Conservation (phyloP, 2,888 invertebrate genomes). For the Cybosia mesomella region DNA sequence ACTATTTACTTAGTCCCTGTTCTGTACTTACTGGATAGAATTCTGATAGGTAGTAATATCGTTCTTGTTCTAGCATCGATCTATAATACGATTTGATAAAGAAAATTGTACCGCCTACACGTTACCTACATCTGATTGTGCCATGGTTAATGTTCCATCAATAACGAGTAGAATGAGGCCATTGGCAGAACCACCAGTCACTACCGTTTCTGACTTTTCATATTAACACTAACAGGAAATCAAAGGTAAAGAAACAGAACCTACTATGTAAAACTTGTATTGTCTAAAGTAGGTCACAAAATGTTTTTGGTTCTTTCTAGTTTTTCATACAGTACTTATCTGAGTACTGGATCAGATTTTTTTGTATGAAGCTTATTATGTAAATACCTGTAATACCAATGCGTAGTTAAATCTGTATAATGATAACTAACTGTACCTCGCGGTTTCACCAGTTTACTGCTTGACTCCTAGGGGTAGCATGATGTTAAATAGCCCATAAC, state of each 20-base stretch:
- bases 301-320: background rate
- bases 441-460: too few species aligned
- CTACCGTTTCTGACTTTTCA: conserved; percentile 19
- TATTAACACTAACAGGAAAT: conserved; percentile 1
- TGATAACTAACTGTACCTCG: too few species aligned
- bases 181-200: conserved; percentile 24
- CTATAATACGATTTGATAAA: background rate
- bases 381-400: too few species aligned
- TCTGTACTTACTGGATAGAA: background rate
- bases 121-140: background rate
- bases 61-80: background rate
- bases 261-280: background rate
- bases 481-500: too few species aligned
- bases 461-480: too few species aligned
- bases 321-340: background rate
- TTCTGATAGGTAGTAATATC: background rate
- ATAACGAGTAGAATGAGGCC: conserved; percentile 30
- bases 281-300: background rate
- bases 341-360: background rate
- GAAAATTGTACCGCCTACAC: background rate
- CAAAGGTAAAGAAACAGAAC: background rate
- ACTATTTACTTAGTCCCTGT: background rate
- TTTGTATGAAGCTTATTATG: background rate
- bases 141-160: conserved; percentile 24
- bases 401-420: background rate